Percentiles rank a stretch among this genome's conserved stretches.
phyloP scores from a whole-genome alignment of 2,888 invertebrate genomes.

The Halictus quadricinctus region DNA sequence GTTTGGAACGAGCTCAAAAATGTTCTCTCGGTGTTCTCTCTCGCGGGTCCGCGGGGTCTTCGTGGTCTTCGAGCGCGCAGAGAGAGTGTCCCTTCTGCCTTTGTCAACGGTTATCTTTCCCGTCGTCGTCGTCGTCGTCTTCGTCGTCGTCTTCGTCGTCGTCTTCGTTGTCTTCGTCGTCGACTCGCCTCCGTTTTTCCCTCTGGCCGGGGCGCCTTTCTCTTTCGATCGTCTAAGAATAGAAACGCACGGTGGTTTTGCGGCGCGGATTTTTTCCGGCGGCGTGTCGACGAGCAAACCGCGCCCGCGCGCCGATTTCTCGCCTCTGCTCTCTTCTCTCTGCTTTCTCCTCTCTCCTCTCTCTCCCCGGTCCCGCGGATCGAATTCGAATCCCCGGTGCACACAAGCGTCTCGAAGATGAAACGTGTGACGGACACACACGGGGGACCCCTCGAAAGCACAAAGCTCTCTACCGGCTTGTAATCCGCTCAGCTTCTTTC shows the following conservation, averaged over 20 bases:
- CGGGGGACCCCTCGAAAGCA: neutral
- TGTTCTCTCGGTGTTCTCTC: slow-evolving; percentile 29
- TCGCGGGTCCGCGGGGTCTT: neutral
- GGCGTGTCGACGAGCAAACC: slow-evolving; percentile 27
- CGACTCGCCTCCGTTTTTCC: slow-evolving; percentile 25
- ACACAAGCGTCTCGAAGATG: slow-evolving; percentile 5
- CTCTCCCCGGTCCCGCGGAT: neutral
- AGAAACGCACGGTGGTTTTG: slow-evolving; percentile 76
- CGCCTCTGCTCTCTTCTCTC: neutral
- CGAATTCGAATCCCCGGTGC: neutral
- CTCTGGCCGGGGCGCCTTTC: slow-evolving; percentile 35
- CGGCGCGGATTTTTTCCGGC: slow-evolving; percentile 64
- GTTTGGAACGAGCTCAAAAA: slow-evolving; percentile 57
- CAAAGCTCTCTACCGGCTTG: slow-evolving; percentile 19
- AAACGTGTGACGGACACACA: neutral
- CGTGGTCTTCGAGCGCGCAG: neutral
- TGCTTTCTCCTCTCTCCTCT: neutral
- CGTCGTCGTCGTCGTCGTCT: neutral
- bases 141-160: neutral
- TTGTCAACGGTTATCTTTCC: neutral
- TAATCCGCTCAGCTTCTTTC: slow-evolving; percentile 16
- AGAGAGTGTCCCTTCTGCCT: neutral
- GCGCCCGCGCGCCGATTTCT: slow-evolving; percentile 6
- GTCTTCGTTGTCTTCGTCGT: neutral
- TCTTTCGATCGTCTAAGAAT: slow-evolving; percentile 74